These are phyloP conservation scores for Standfussiana lucernea DNA, from an alignment of 2,888 invertebrate species.

Conservation along the genomic window DNA sequence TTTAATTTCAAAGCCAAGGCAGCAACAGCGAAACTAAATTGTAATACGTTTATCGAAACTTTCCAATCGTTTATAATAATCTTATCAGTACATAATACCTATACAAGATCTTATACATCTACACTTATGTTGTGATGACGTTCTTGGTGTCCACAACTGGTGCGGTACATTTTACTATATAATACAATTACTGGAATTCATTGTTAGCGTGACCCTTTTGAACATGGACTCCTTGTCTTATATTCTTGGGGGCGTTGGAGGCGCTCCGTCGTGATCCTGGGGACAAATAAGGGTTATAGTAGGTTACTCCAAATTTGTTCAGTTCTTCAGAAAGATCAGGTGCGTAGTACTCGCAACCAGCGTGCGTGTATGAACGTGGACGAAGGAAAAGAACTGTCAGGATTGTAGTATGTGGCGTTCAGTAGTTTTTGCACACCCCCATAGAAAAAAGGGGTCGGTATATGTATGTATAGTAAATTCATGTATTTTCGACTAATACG, in stretches of 20 bases:
- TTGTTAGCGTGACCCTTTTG: conserved; percentile 70
- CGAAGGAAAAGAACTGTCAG: neutral
- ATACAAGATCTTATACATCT: conserved; percentile 69
- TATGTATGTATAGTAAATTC: neutral
- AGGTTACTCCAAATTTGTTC: neutral
- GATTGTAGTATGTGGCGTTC: neutral
- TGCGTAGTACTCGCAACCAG: neutral
- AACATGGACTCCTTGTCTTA: conserved; percentile 69
- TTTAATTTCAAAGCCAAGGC: conserved; percentile 61
- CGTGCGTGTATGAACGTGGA: neutral
- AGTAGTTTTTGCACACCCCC: neutral
- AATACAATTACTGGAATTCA: conserved; percentile 81
- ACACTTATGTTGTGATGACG: conserved; percentile 66
- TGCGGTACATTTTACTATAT: conserved; percentile 69
- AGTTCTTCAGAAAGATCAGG: neutral
- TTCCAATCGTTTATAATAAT: conserved; percentile 59
- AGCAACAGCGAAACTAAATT: conserved; percentile 60
- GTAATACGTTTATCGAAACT: conserved; percentile 52
- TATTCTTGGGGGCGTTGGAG: conserved; percentile 87
- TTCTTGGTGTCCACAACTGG: conserved; percentile 57
- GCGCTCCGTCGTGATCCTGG: conserved; percentile 88
- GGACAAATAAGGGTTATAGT: conserved; percentile 37
- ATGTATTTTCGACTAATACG: neutral
- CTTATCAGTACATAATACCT: conserved; percentile 64
- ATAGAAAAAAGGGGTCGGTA: neutral